phyloP scores from a whole-genome alignment of 2,113 vertebrate species.

The Accipiter virgatus region DNA sequence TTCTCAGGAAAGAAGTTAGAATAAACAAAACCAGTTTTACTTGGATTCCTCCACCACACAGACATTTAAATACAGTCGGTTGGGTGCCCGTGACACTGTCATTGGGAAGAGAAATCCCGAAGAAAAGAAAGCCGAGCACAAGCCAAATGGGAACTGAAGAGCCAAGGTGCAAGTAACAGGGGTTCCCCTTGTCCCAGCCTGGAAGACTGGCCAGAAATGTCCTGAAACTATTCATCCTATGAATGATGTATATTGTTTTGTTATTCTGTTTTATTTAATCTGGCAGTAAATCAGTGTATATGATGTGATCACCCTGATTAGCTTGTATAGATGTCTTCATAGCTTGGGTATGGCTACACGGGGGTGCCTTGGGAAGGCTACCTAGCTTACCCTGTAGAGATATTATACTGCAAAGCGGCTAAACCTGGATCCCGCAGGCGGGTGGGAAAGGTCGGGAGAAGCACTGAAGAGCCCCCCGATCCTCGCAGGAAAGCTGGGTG shows the following conservation, averaged over 20 bases:
- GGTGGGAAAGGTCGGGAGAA: not conserved
- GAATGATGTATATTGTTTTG: not conserved
- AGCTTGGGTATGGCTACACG: accelerated
- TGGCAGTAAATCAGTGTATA: not conserved
- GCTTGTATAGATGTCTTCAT: not conserved
- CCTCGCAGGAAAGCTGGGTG: accelerated
- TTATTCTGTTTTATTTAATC: not conserved
- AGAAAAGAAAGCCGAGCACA: not conserved
- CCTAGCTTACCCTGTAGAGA: not conserved
- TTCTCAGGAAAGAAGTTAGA: conserved; percentile 3
- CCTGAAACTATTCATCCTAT: not conserved
- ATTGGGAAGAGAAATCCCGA: not conserved
- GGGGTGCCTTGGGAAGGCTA: not conserved
- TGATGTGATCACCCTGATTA: accelerated
- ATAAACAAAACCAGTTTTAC: not conserved
- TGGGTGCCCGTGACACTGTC: not conserved
- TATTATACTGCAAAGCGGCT: not conserved
- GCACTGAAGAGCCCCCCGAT: not conserved
- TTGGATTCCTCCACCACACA: not conserved
- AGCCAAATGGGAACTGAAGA: not conserved
- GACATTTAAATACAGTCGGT: not conserved
- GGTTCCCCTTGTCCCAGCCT: not conserved
- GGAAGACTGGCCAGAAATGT: not conserved
- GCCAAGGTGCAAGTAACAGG: not conserved
- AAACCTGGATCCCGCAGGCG: accelerated